phyloP scores from a whole-genome alignment of 1,140 invertebrate genomes.

The Bombus ignitus region DNA sequence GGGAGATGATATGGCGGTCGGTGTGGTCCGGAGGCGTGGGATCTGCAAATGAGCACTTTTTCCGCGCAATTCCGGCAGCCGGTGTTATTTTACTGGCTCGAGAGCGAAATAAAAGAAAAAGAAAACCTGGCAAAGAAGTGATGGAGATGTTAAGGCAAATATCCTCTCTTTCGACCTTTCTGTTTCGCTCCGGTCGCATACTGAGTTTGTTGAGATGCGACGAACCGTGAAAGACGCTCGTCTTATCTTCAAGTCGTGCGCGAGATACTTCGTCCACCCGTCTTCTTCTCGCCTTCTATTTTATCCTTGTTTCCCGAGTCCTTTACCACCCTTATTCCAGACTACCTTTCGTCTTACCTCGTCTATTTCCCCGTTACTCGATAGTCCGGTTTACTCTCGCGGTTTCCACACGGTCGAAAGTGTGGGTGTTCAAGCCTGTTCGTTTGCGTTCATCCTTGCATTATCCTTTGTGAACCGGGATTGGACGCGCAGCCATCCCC shows the following conservation, averaged over 20 bases:
- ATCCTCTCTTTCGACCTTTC: slow-evolving; percentile 37
- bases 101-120: slow-evolving; percentile 56
- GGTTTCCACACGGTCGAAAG: slow-evolving; percentile 28
- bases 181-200: slow-evolving; percentile 35
- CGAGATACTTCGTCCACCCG: slow-evolving; percentile 22
- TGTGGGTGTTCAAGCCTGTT: not conserved
- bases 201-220: slow-evolving; percentile 62
- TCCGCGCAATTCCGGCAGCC: slow-evolving; percentile 60
- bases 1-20: slow-evolving; percentile 48
- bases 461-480: not conserved
- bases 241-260: slow-evolving; percentile 53
- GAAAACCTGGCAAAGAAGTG: slow-evolving; percentile 40
- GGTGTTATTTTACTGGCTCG: slow-evolving; percentile 49
- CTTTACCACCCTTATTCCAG: not conserved
- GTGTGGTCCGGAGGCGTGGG: slow-evolving; percentile 34
- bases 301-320: not conserved
- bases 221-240: slow-evolving; percentile 65
- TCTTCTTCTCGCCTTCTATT: not conserved
- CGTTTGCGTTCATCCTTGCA: not conserved
- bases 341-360: not conserved
- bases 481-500: not conserved
- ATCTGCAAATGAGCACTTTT: slow-evolving; percentile 69
- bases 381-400: slow-evolving; percentile 26
- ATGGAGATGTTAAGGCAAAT: slow-evolving; percentile 66
- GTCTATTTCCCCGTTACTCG: not conserved